phyloP scores from a whole-genome alignment of 2,113 vertebrate species.

The Nesoenas mayeri region DNA sequence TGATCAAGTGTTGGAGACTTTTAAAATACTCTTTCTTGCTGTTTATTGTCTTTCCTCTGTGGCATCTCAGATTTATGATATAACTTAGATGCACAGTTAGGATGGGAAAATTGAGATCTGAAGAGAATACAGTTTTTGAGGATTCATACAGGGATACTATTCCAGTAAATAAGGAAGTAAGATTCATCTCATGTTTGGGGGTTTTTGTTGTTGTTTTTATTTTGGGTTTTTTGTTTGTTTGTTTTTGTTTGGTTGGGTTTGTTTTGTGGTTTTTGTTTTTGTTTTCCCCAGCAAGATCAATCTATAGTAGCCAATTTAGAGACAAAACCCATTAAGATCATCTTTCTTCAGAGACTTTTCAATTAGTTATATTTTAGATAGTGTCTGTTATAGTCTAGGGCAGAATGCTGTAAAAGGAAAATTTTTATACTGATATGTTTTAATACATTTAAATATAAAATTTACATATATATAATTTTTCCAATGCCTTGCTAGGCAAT shows the following conservation, averaged over 20 bases:
- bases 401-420: background rate
- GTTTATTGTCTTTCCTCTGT: background rate
- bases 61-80: background rate
- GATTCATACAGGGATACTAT: background rate
- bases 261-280: too few species aligned
- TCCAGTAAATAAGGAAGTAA: background rate
- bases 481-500: background rate
- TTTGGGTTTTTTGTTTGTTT: too few species aligned
- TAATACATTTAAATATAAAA: background rate
- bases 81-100: background rate
- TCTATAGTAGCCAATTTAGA: background rate
- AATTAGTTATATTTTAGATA: background rate
- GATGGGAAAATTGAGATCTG: background rate
- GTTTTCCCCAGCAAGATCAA: background rate
- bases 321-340: background rate
- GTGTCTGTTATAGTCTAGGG: background rate
- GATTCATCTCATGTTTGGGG: background rate
- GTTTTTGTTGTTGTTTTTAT: background rate
- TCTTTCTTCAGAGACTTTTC: background rate
- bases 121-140: background rate
- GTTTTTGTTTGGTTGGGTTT: too few species aligned
- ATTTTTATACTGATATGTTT: background rate
- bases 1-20: background rate
- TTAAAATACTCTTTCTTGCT: background rate
- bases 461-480: background rate